Base-by-base conservation (phyloP, 2,888 invertebrate species). In the Chalcosyrphus nemorum region DNA sequence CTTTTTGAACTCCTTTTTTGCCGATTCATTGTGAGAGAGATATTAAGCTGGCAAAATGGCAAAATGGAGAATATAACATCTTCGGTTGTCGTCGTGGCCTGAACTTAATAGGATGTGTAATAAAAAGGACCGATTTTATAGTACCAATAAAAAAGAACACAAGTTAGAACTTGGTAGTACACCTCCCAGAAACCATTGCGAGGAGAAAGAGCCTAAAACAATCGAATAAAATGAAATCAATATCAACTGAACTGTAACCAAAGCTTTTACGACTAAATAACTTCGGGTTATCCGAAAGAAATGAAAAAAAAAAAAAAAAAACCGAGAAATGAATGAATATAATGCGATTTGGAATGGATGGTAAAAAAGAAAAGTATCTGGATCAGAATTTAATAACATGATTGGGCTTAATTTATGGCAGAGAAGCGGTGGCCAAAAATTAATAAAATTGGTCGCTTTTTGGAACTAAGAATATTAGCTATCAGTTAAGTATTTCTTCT, bases 51-150 rank as follows among this genome's bases (percentile, higher is more conserved):
- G 2, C 6, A 21, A 21, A 21, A 57, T 17, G 54, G 15, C n/a
- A n/a, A n/a, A n/a, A n/a, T n/a, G n/a, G n/a, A n/a, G n/a, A 17
- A 56, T n/a, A 24, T 41, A 43, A 2, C 24, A 52, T 29, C 56
- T 17, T 66, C n/a, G n/a, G n/a, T n/a, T n/a, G n/a, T 38, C n/a
- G 17, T 43, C 38, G 41, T 54, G 43, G 54, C 9, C 29, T 63
- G 63, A 13, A 15, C 32, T 54, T 63, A 63, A 74, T 54, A 32
- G 52, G 54, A 52, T 63, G 21, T 63, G 21, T 29, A 43, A 74
- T 74, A 74, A 74, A 74, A 54, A 32, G 72, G 61, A 41, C 63
- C 43, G 4, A 52, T 1, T 74, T 74, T 43, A n/a, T n/a, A 74
- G 52, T 41, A 54, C 29, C 52, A n/a, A 43, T 61, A 41, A 61